Evolutionary conservation across 2,113 vertebrate species (phyloP).

Genomic region (Dissostichus mawsoni): DNA sequence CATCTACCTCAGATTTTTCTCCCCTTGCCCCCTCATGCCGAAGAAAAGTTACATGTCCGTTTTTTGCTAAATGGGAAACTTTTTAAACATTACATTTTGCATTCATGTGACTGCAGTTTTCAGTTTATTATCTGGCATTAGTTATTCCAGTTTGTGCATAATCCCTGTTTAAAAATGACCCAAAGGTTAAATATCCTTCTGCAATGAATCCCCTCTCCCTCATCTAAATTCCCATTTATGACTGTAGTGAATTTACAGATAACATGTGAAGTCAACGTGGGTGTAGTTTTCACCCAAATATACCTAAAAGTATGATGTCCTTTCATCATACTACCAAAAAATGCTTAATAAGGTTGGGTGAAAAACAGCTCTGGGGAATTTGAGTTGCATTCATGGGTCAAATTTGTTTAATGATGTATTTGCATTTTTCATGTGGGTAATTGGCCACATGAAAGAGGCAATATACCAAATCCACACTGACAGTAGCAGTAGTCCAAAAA

Average conservation of each 20-base stretch:
- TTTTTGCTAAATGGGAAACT: constrained; percentile 14
- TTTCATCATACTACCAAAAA: background rate
- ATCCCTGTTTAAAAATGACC: constrained; percentile 38
- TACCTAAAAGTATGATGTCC: constrained; percentile 47
- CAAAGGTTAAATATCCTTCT: constrained; percentile 40
- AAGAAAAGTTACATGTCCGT: constrained; percentile 29
- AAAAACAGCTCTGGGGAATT: constrained; percentile 43
- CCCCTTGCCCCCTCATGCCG: constrained; percentile 1
- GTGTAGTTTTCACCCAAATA: constrained; percentile 26
- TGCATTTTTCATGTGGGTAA: constrained; percentile 62
- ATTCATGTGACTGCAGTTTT: constrained; percentile 25
- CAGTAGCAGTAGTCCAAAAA: constrained; percentile 36
- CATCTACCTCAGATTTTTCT: constrained; percentile 41
- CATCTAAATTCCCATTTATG: constrained; percentile 28
- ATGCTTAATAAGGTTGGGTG: constrained; percentile 46
- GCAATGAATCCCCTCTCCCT: constrained; percentile 1
- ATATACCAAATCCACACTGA: constrained; percentile 41
- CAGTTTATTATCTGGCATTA: constrained; percentile 21
- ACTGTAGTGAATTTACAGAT: constrained; percentile 11
- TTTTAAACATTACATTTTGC: constrained; percentile 13
- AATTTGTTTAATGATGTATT: constrained; percentile 67
- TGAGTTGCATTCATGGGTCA: constrained; percentile 49
- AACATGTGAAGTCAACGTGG: constrained; percentile 23
- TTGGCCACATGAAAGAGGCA: constrained; percentile 65
- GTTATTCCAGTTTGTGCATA: constrained; percentile 34